A percentile compares a stretch with the other conserved stretches of the same genome.
These are phyloP conservation scores for Orthosia cruda DNA, from an alignment of 2,888 invertebrate species.

Conservation along the genomic window DNA sequence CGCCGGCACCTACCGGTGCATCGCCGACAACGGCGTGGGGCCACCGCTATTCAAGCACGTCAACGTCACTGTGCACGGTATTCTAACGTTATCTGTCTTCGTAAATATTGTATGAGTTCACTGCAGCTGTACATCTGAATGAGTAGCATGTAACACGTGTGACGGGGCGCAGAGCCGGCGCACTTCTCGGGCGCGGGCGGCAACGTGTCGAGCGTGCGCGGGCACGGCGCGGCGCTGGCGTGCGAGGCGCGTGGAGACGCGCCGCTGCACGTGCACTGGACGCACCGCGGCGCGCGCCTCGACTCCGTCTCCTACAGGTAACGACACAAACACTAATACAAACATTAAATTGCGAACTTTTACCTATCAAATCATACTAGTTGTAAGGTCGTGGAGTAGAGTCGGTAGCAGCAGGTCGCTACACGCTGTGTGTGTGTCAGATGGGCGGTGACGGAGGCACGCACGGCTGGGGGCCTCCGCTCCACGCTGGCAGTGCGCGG, in stretches of 20 bases:
- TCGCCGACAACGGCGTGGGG: slow-evolving; percentile 96
- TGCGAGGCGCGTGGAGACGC: slow-evolving; percentile 96
- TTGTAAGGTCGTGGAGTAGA: no score
- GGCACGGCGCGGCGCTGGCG: slow-evolving; percentile 91
- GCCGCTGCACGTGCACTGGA: slow-evolving; percentile 95
- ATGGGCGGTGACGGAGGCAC: slow-evolving; percentile 93
- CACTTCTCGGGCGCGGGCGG: slow-evolving; percentile 93
- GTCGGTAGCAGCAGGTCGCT: background rate
- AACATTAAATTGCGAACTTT: no score
- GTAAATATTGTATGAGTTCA: background rate
- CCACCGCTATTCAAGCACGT: slow-evolving; percentile 95
- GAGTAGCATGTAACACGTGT: background rate
- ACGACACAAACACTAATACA: background rate
- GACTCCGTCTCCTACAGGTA: slow-evolving; percentile 93
- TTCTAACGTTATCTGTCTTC: background rate
- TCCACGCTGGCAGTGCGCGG: slow-evolving; percentile 93
- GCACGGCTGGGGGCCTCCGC: slow-evolving; percentile 93
- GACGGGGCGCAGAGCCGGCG: slow-evolving; percentile 92
- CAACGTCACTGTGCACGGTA: slow-evolving; percentile 95
- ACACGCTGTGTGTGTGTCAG: slow-evolving; percentile 64
- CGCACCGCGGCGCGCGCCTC: slow-evolving; percentile 93
- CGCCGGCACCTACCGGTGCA: slow-evolving; percentile 96
- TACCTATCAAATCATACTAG: no score
- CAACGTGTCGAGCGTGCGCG: slow-evolving; percentile 92
- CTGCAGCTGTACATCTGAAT: background rate